phyloP scores from a whole-genome alignment of 2,888 invertebrate genomes.

The Branchipolynoe longqiensis region DNA sequence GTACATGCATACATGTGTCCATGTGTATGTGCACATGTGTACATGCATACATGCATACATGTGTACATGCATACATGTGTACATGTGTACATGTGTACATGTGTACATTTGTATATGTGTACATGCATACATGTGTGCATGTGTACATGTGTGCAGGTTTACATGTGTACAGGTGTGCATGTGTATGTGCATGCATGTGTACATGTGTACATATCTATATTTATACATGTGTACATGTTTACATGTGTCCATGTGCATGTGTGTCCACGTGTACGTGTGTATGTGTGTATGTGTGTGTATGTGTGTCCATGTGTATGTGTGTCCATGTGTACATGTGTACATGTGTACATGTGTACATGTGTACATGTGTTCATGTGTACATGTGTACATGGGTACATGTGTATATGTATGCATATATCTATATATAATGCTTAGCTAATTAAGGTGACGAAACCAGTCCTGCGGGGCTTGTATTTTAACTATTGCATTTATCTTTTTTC shows the following conservation, averaged over 20 bases:
- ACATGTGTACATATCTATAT: conserved; percentile 34
- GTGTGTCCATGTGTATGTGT: conserved; percentile 37
- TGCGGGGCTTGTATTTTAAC: no score
- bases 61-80: not conserved
- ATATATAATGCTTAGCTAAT: not conserved
- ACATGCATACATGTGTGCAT: conserved; percentile 9
- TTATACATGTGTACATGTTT: conserved; percentile 24
- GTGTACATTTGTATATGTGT: no score
- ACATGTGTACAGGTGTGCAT: not conserved
- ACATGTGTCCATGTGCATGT: not conserved
- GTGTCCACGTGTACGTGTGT: no score
- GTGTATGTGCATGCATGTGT: not conserved
- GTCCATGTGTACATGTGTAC: conserved; percentile 30
- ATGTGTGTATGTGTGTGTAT: no score
- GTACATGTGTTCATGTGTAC: conserved; percentile 5
- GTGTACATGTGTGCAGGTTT: conserved; percentile 12
- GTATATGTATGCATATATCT: conserved; percentile 9
- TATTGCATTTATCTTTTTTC: not conserved
- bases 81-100: not conserved
- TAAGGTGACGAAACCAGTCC: not conserved
- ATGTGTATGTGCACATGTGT: conserved; percentile 21
- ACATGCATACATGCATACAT: not conserved
- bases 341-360: conserved; percentile 10
- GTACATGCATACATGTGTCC: not conserved
- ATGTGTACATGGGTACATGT: conserved; percentile 23